Evolutionary conservation across 2,113 vertebrate genomes (phyloP).

Genomic region (Upupa epops): DNA sequence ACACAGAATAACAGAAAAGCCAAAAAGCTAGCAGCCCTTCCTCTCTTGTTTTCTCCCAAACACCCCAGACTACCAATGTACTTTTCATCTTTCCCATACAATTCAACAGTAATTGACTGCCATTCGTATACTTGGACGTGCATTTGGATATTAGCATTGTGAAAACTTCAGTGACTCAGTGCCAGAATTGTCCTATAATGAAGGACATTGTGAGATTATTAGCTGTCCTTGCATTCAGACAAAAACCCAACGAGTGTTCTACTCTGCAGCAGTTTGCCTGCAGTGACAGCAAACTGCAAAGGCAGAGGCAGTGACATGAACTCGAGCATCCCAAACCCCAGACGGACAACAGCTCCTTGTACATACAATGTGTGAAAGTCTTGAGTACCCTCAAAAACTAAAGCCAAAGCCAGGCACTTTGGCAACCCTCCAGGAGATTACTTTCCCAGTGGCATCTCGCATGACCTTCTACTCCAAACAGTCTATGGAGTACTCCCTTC

Average conservation of each 20-base stretch:
- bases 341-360: not conserved
- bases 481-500: not conserved
- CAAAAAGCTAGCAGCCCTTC: not conserved
- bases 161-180: not conserved
- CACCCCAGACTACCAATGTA: not conserved
- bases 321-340: not conserved
- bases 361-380: not conserved
- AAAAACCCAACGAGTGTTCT: not conserved
- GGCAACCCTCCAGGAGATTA: not conserved
- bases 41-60: not conserved
- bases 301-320: not conserved
- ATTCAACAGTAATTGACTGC: not conserved
- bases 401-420: not conserved
- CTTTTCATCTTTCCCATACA: not conserved
- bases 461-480: constrained; percentile 33
- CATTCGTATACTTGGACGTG: fast-evolving
- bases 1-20: not conserved
- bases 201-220: not conserved
- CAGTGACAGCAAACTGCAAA: not conserved
- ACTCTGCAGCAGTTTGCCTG: not conserved
- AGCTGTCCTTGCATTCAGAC: not conserved
- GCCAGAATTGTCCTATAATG: not conserved
- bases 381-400: not conserved
- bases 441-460: not conserved
- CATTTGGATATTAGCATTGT: not conserved